Evolutionary conservation across 2,113 vertebrate species (phyloP).

Genomic region (Percina caprodes): DNA sequence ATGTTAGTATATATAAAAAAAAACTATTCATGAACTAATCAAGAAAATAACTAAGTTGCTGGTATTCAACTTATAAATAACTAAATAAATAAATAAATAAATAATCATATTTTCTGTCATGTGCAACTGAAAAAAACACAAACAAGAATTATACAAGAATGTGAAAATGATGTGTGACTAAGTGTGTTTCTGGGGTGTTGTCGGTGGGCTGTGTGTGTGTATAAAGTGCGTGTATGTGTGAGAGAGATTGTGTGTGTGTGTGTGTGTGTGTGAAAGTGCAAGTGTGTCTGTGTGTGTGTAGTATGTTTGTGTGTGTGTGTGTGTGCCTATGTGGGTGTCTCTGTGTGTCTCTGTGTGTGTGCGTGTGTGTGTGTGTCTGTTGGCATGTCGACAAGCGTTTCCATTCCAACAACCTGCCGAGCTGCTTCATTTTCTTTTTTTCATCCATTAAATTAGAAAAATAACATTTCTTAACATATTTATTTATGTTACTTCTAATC

Average conservation of each 20-base stretch:
- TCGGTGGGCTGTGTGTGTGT: neutral
- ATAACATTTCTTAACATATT: neutral
- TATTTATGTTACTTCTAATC: neutral
- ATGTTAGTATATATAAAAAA: no score
- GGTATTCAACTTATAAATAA: neutral
- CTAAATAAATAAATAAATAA: neutral
- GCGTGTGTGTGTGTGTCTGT: no score
- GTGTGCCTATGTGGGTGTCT: no score
- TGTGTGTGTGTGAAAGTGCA: no score
- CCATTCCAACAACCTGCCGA: conserved; percentile 30
- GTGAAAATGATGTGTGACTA: neutral
- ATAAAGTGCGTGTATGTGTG: neutral
- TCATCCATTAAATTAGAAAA: neutral
- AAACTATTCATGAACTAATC: no score
- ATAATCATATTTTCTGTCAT: neutral
- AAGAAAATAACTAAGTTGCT: no score
- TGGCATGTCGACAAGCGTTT: conserved; percentile 24
- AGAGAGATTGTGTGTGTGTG: fast-evolving
- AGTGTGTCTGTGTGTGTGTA: no score
- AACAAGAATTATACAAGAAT: neutral
- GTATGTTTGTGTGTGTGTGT: no score
- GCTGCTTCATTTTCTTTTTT: conserved; percentile 27
- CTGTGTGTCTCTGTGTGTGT: no score
- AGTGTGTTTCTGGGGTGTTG: neutral
- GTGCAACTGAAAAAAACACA: neutral